Conservation (phyloP, 1,140 invertebrate genomes). For the Ptiloglossa arizonensis region DNA sequence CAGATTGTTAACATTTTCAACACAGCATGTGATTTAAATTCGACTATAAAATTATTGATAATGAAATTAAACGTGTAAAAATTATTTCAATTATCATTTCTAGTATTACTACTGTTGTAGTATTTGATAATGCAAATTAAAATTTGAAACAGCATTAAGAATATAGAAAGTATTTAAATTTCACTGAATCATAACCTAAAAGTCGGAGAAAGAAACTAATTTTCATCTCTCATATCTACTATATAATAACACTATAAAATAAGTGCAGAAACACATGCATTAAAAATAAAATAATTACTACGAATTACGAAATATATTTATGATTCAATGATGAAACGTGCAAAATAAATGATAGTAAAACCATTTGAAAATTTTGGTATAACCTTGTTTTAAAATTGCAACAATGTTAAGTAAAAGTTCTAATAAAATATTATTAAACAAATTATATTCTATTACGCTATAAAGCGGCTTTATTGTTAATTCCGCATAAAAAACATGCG, state of each 20-base stretch:
- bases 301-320: background rate
- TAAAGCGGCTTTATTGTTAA: constrained; percentile 19
- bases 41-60: background rate
- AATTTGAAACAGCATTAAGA: background rate
- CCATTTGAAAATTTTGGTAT: constrained; percentile 28
- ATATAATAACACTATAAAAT: background rate
- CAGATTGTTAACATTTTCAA: background rate
- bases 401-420: background rate
- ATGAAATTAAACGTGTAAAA: background rate
- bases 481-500: constrained; percentile 26
- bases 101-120: background rate
- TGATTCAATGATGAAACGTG: constrained; percentile 24
- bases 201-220: constrained; percentile 37
- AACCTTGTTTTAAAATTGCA: constrained; percentile 39
- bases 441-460: background rate
- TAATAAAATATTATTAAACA: background rate
- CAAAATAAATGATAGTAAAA: background rate
- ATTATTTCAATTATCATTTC: background rate
- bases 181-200: constrained; percentile 57
- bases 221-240: background rate
- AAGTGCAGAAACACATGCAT: background rate
- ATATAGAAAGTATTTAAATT: constrained; percentile 17
- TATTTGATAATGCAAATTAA: background rate
- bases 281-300: background rate
- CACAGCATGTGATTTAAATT: constrained; percentile 14